phyloP scores from a whole-genome alignment of 2,797 vertebrate species.

The Danio aesculapii region DNA sequence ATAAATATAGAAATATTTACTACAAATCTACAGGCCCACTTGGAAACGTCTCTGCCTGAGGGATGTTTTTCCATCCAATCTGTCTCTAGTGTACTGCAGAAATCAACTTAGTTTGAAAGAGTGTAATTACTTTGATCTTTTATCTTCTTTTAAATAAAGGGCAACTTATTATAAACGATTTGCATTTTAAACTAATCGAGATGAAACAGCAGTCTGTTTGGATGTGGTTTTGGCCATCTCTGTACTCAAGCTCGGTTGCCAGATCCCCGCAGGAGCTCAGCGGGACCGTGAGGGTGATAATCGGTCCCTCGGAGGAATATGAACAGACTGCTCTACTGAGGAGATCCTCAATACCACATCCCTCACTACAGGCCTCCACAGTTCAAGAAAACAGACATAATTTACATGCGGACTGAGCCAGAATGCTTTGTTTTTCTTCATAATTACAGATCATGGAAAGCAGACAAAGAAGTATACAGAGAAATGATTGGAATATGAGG shows the following conservation, averaged over 20 bases:
- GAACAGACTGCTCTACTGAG: slow-evolving; percentile 49
- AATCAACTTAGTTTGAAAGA: not conserved
- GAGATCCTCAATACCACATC: slow-evolving; percentile 28
- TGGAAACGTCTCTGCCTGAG: not conserved
- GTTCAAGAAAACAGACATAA: not conserved
- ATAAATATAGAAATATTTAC: not conserved
- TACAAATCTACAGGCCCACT: not conserved
- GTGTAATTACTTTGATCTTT: not conserved
- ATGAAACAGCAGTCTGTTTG: slow-evolving; percentile 18
- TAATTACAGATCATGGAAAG: not conserved
- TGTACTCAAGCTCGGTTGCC: slow-evolving; percentile 28
- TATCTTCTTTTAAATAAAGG: not conserved
- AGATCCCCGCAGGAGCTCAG: slow-evolving; percentile 30
- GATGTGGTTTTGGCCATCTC: slow-evolving; percentile 19
- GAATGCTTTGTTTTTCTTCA: not conserved
- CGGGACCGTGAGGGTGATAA: slow-evolving; percentile 40
- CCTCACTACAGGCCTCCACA: slow-evolving; percentile 19
- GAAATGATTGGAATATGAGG: not conserved
- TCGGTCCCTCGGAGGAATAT: slow-evolving; percentile 46
- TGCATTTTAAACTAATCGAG: slow-evolving; percentile 12
- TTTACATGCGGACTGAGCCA: not conserved
- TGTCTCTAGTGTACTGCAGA: not conserved
- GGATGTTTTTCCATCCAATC: not conserved
- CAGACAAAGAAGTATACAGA: not conserved
- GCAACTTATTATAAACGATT: not conserved